phyloP scores from a whole-genome alignment of 2,888 invertebrate species.

The Nyleta sp. region DNA sequence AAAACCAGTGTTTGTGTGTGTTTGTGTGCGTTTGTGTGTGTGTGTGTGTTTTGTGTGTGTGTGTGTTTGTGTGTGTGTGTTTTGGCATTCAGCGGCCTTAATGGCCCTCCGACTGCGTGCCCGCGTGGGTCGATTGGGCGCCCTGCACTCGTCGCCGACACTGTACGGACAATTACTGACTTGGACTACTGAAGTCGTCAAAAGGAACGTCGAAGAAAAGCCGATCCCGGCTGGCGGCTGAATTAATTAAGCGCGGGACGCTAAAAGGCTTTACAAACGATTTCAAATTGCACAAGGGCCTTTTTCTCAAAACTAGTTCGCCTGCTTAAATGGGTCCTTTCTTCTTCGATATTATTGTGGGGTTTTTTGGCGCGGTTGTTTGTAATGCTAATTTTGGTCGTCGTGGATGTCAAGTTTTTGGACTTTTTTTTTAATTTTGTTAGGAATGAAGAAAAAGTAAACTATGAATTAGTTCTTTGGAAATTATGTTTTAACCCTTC shows the following conservation, averaged over 20 bases:
- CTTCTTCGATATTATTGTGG: neutral
- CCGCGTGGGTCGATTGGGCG: conserved; percentile 14
- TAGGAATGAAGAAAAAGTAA: too few relatives aligned
- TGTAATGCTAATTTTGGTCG: too few relatives aligned
- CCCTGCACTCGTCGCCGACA: conserved; percentile 21
- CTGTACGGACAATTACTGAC: conserved; percentile 55
- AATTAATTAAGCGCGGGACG: conserved; percentile 53
- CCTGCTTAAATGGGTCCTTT: neutral
- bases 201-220: conserved; percentile 49
- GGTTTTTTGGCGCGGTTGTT: too few relatives aligned
- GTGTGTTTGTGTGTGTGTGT: too few relatives aligned
- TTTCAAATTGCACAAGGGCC: neutral
- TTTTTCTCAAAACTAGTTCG: neutral
- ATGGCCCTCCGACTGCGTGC: neutral
- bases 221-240: neutral
- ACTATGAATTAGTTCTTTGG: too few relatives aligned
- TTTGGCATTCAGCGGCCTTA: too few relatives aligned
- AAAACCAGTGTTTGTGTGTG: too few relatives aligned
- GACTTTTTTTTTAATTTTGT: too few relatives aligned
- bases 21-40: too few relatives aligned
- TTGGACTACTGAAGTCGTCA: conserved; percentile 44
- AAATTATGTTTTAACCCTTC: too few relatives aligned
- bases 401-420: too few relatives aligned
- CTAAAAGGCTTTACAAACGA: conserved; percentile 13
- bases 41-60: too few relatives aligned